phyloP scores from a whole-genome alignment of 2,113 vertebrate species.

The Sciurus niger region DNA sequence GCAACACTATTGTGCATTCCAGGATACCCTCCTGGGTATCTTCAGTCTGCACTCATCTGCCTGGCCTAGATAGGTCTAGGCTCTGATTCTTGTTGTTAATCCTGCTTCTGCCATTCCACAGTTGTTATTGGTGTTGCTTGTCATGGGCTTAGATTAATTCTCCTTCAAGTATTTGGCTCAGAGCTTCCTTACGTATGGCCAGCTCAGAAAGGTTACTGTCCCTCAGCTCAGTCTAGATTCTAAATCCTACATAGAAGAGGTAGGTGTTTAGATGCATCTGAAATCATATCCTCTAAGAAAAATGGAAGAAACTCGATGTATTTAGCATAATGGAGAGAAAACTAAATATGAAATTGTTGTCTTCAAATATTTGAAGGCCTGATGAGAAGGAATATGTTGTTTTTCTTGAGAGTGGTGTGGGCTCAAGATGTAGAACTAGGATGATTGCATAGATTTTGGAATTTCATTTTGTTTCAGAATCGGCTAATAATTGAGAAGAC shows the following conservation, averaged over 20 bases:
- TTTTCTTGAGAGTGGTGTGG: not conserved
- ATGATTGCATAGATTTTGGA: not conserved
- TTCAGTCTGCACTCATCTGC: not conserved
- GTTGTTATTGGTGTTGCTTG: not conserved
- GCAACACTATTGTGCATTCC: not conserved
- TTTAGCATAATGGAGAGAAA: not conserved
- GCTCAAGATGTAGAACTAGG: not conserved
- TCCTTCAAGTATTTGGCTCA: not conserved
- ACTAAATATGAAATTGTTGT: not conserved
- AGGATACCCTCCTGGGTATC: not conserved
- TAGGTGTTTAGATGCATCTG: not conserved
- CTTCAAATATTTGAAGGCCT: slow-evolving; percentile 44
- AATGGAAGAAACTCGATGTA: not conserved
- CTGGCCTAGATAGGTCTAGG: not conserved
- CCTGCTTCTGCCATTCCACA: not conserved
- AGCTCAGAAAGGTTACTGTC: not conserved
- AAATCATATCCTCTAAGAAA: slow-evolving; percentile 15
- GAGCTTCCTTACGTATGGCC: not conserved
- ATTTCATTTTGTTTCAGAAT: not conserved
- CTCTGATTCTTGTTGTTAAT: slow-evolving; percentile 32
- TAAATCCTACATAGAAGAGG: not conserved
- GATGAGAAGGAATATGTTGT: not conserved
- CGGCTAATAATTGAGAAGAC: not conserved
- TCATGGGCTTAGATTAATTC: not conserved
- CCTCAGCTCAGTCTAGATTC: not conserved